Percentiles rank a stretch among this genome's conserved stretches.
Evolutionary conservation across 1,140 invertebrate species (phyloP).

Genomic region (Chelonus insularis): DNA sequence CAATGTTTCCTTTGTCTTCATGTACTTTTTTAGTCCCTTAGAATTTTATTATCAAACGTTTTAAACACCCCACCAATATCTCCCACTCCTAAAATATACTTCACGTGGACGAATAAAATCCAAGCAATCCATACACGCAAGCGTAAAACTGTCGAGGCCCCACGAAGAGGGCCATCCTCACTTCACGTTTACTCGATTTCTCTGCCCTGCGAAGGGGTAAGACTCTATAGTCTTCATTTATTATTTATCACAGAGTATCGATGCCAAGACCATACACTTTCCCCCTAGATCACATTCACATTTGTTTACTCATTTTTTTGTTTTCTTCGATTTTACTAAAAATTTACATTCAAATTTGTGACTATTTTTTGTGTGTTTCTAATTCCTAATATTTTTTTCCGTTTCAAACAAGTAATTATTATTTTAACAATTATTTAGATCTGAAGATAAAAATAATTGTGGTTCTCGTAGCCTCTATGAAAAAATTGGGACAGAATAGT

Average conservation of each 20-base stretch:
- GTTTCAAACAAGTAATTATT: too few relatives aligned
- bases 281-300: background rate
- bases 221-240: slow-evolving; percentile 15
- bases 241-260: slow-evolving; percentile 26
- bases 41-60: background rate
- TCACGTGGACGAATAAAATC: slow-evolving; percentile 28
- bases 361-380: too few relatives aligned
- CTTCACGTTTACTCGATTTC: background rate
- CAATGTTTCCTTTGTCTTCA: background rate
- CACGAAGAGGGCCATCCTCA: background rate
- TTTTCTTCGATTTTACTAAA: background rate
- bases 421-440: too few relatives aligned
- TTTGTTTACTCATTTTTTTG: slow-evolving; percentile 4
- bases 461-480: too few relatives aligned
- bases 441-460: too few relatives aligned
- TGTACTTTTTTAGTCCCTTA: background rate
- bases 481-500: too few relatives aligned
- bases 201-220: background rate
- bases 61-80: background rate
- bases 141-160: slow-evolving; percentile 11
- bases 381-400: too few relatives aligned
- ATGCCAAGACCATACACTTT: slow-evolving; percentile 24
- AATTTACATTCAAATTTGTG: too few relatives aligned
- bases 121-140: slow-evolving; percentile 1
- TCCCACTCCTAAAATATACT: background rate